These are phyloP conservation scores for Pelusios castaneus DNA, from an alignment of 2,113 vertebrate genomes.

Conservation along the genomic window DNA sequence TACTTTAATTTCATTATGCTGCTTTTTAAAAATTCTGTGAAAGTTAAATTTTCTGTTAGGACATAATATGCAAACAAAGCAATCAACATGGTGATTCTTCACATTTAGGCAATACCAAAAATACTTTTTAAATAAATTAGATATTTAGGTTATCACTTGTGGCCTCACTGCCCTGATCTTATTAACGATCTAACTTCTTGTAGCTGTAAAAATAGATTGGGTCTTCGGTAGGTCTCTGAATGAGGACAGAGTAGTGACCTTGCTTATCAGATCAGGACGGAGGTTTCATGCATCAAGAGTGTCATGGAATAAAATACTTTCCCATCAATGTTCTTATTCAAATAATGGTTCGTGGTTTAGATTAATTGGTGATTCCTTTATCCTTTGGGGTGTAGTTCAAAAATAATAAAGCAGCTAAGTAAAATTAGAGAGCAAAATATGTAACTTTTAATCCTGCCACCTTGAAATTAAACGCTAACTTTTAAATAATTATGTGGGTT, in stretches of 20 bases:
- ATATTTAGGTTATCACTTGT: neutral
- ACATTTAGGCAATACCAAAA: neutral
- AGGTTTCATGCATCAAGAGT: neutral
- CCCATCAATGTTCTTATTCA: neutral
- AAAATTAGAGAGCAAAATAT: no score
- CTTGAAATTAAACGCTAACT: neutral
- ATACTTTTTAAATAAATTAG: neutral
- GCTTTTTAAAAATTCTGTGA: neutral
- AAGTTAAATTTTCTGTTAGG: slow-evolving; percentile 7
- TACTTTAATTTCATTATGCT: neutral
- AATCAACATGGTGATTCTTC: neutral
- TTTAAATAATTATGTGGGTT: neutral
- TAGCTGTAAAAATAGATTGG: neutral
- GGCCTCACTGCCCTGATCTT: neutral
- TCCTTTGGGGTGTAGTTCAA: no score
- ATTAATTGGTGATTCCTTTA: neutral
- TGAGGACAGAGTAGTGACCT: neutral
- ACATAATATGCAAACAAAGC: neutral
- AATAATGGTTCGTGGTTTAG: neutral
- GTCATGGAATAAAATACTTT: neutral
- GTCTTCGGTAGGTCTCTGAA: neutral
- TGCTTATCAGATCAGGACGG: neutral
- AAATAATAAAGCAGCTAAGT: no score
- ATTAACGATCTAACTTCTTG: neutral
- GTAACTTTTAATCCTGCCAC: neutral